Evolutionary conservation across 2,888 invertebrate species (phyloP).

Genomic region (Crocallis elinguaria): DNA sequence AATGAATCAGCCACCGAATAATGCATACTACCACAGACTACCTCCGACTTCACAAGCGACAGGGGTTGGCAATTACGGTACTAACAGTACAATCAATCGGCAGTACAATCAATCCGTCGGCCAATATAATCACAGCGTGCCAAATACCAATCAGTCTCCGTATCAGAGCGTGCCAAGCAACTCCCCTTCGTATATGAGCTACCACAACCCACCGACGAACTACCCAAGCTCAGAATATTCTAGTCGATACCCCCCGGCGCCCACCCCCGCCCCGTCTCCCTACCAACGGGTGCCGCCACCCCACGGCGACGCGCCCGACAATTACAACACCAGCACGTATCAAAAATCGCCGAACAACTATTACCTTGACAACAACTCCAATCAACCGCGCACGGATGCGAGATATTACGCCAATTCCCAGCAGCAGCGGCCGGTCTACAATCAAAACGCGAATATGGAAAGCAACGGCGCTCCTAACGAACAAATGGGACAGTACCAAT

Average conservation of each 20-base stretch:
- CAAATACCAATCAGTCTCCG: slow-evolving; percentile 58
- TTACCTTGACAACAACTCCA: slow-evolving; percentile 63
- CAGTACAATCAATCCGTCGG: slow-evolving; percentile 57
- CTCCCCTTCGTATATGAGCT: slow-evolving; percentile 76
- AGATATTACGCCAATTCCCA: slow-evolving; percentile 67
- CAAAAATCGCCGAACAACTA: slow-evolving; percentile 72
- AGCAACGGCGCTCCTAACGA: slow-evolving; percentile 49
- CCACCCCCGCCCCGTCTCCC: slow-evolving; percentile 83
- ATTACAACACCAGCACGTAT: slow-evolving; percentile 69
- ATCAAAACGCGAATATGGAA: slow-evolving; percentile 64
- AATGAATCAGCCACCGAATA: slow-evolving; percentile 62
- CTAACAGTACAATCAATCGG: too few relatives aligned
- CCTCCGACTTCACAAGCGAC: slow-evolving; percentile 60
- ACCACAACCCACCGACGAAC: slow-evolving; percentile 81
- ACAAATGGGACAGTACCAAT: slow-evolving; percentile 62
- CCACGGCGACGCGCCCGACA: slow-evolving; percentile 73
- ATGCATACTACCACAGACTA: slow-evolving; percentile 74
- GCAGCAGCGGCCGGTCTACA: slow-evolving; percentile 71
- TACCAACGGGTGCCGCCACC: slow-evolving; percentile 87
- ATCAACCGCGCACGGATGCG: slow-evolving; percentile 59
- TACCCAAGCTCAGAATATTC: slow-evolving; percentile 78
- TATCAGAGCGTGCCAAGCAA: slow-evolving; percentile 80
- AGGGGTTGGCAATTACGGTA: slow-evolving; percentile 48
- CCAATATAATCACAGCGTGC: slow-evolving; percentile 45
- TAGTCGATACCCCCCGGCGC: slow-evolving; percentile 78